Base-by-base conservation (phyloP, 2,113 vertebrate species). In the Coryphaenoides rupestris region DNA sequence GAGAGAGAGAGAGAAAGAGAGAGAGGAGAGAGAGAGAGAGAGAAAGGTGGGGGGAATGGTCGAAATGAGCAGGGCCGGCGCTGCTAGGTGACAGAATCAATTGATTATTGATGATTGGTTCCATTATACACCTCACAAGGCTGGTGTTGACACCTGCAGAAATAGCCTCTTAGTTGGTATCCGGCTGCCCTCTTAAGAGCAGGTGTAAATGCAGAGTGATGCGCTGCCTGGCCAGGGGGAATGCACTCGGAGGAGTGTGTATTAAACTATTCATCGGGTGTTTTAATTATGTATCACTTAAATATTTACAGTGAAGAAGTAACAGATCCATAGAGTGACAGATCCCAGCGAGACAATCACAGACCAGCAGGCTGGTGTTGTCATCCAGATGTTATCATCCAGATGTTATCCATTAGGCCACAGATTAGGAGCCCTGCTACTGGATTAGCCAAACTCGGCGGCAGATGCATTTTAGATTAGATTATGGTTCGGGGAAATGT, bases 21-120 rank as follows among this genome's bases (percentile, higher is more conserved):
- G n/a, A n/a, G n/a, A n/a, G n/a, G n/a, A n/a, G n/a, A n/a, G n/a
- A n/a, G n/a, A 16, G 47, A 50, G 22, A n/a, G 47, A 50, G 21
- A 52, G 62, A 61, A 53, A 22, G 47, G 47, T 14, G 15, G 47
- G 17, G 47, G 10, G 14, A n/a, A 9, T 7, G 40, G 67, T 63
- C 1, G 19, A 46, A 65, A 71, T 49, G 59, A 76, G 70, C 28
- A 52, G 62, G 57, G 66, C 58, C 21, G 60, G 73, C 28, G 62
- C 70, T 12, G 40, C 64, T 62, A 68, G 75, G 71, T 81, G 80
- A 80, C 77, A 77, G 26, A 68, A 75, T 81, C 63, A 70, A 78
- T 89, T 84, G 87, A 87, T 88, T 86, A 89, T 89, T 89, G 69
- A 89, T 89, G 86, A 84, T 81, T 70, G 55, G 69, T 77, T 77